These are phyloP conservation scores for Neocrepidodera transversa DNA, from an alignment of 2,888 invertebrate species.

Conservation along the genomic window DNA sequence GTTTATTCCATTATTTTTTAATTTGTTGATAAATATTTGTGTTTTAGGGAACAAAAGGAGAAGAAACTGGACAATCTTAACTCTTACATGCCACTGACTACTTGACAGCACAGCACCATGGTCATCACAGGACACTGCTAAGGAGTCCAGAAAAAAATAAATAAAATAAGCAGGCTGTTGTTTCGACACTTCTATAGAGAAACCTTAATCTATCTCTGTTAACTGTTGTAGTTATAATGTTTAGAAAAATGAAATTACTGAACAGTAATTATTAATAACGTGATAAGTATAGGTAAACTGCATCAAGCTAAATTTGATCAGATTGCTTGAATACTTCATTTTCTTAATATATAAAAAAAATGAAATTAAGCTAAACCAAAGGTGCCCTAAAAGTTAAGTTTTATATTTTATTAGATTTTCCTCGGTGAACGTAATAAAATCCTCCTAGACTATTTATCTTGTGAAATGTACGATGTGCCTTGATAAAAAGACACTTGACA, in stretches of 20 bases:
- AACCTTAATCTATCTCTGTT: conserved; percentile 55
- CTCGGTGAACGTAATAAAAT: conserved; percentile 9
- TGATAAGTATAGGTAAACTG: conserved; percentile 57
- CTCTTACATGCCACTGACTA: conserved; percentile 76
- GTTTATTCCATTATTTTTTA: conserved; percentile 19
- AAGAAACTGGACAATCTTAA: conserved; percentile 88
- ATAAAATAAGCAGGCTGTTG: conserved; percentile 34
- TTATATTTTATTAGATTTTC: conserved; percentile 54
- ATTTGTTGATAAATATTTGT: conserved; percentile 18
- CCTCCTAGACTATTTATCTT: neutral
- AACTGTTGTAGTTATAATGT: conserved; percentile 58
- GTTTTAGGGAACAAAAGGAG: conserved; percentile 74
- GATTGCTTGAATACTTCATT: conserved; percentile 46
- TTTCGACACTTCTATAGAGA: conserved; percentile 42
- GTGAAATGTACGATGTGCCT: neutral
- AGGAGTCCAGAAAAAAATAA: conserved; percentile 36
- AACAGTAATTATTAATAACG: conserved; percentile 53
- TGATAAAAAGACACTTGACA: neutral
- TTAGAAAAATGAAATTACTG: conserved; percentile 51
- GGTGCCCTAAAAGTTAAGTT: conserved; percentile 79
- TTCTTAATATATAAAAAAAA: conserved; percentile 53
- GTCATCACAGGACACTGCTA: conserved; percentile 58
- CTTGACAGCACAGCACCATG: conserved; percentile 70
- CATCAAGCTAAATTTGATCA: conserved; percentile 43
- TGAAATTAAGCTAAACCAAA: conserved; percentile 82